phyloP scores from a whole-genome alignment of 1,140 invertebrate species.

The Trichonephila clavipes region DNA sequence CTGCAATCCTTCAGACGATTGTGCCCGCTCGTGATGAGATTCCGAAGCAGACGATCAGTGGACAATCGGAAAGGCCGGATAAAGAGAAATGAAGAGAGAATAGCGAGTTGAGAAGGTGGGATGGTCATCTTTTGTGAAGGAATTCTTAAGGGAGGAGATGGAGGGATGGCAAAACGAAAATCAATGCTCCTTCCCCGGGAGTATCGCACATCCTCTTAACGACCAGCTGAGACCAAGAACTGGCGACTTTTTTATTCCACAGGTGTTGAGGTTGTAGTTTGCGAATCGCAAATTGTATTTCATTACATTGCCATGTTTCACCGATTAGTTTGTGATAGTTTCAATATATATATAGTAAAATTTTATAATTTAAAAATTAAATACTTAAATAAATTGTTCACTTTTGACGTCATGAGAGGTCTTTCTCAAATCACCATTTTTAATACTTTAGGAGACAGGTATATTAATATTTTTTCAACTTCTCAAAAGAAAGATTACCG shows the following conservation, averaged over 20 bases:
- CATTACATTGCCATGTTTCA: not conserved
- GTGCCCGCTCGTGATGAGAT: conserved; percentile 36
- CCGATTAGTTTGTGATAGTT: too few relatives aligned
- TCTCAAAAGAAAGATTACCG: too few relatives aligned
- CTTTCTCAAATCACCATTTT: too few relatives aligned
- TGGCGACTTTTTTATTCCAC: conserved; percentile 23
- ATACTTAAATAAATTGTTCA: too few relatives aligned
- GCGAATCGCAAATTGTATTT: not conserved
- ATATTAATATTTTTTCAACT: too few relatives aligned
- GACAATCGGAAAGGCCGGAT: conserved; percentile 30
- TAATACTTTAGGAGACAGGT: too few relatives aligned
- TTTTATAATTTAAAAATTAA: not conserved
- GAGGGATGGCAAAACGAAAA: conserved; percentile 50
- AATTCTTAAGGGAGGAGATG: conserved; percentile 14
- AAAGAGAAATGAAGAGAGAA: conserved; percentile 45
- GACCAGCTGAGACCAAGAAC: conserved; percentile 56
- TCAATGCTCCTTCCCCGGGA: conserved; percentile 45
- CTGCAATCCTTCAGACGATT: too few relatives aligned
- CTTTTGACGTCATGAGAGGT: too few relatives aligned
- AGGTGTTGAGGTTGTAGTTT: not conserved
- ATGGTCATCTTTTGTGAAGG: conserved; percentile 42
- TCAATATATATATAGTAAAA: not conserved
- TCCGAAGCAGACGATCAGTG: conserved; percentile 44
- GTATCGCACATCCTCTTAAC: not conserved
- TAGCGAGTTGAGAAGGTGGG: conserved; percentile 27